Evolutionary conservation across 1,140 invertebrate species (phyloP), one percentile per base, ranked within the genome.

Genomic region (Drosophila watanabei): DNA sequence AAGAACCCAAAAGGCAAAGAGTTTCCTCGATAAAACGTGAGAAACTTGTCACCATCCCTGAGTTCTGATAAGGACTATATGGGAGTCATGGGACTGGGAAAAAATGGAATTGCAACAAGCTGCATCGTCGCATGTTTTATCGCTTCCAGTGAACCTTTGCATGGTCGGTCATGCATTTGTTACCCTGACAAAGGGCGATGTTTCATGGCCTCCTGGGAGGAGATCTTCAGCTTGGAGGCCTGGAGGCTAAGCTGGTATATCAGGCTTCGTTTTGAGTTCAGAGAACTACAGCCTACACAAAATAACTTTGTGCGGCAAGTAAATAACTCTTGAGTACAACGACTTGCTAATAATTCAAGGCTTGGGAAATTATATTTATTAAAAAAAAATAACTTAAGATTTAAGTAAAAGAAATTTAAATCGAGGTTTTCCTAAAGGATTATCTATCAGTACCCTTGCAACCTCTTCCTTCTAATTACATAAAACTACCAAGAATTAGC

Each of bases 141-240:
- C 85, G 85, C 82, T 76, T 69, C 57, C 66, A 90, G 54, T 90
- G 85, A 89, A 89, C 85, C 86, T 62, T 85, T 52, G 51, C 72
- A 46, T 70, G 58, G 56, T 71, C 73, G 69, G 69, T 73, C 71
- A 32, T 45, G 69, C 46, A 49, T 76, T 76, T 81, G 8, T 71
- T 57, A 45, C 65, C 77, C 59, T 61, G 70, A 71, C 51, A 71
- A 62, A 49, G 51, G 70, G 69, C 69, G 49, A 80, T 51, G 87
- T 64, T 70, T 84, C 71, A 78, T 73, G 61, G 64, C 64, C 64
- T 68, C 64, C 64, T 49, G 48, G 81, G 51, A 62, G 63, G 66
- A 49, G 65, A 58, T 48, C 39, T 56, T 18, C 10, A 20, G 30
- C 33, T 30, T 49, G 43, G 51, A 32, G 39, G 30, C 33, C 20